These are phyloP conservation scores for Maniola jurtina DNA, from an alignment of 1,140 invertebrate species.

Conservation along the genomic window DNA sequence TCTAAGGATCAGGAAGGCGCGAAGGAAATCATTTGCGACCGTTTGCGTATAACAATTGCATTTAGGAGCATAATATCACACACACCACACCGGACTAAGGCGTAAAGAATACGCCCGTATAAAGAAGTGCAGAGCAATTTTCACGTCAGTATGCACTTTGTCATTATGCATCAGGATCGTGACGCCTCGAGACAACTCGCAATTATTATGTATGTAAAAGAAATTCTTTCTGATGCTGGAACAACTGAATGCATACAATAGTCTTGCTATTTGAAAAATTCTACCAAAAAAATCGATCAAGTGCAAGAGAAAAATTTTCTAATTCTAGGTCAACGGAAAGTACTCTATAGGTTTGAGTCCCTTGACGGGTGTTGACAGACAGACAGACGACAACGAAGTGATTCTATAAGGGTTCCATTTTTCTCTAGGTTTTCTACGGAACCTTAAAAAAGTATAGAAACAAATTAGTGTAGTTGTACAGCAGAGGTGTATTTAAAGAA, in stretches of 20 bases:
- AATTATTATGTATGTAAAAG: conserved; percentile 78
- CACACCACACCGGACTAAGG: conserved; percentile 5
- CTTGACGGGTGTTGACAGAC: no score
- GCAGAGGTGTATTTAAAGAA: no score
- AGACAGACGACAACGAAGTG: no score
- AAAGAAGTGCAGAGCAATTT: conserved; percentile 70
- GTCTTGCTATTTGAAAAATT: conserved; percentile 3
- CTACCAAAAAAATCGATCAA: neutral
- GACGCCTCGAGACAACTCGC: conserved; percentile 76
- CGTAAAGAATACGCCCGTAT: conserved; percentile 31
- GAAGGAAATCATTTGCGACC: conserved; percentile 4
- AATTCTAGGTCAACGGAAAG: no score
- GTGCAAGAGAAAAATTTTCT: no score
- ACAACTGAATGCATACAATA: conserved; percentile 49
- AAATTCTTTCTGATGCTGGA: conserved; percentile 66
- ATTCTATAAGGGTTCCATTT: no score
- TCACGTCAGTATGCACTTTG: conserved; percentile 76
- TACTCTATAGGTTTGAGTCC: no score
- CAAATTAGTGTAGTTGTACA: no score
- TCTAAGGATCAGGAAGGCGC: neutral
- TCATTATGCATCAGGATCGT: conserved; percentile 77
- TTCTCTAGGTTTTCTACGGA: no score
- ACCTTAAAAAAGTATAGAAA: no score
- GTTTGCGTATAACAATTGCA: conserved; percentile 21
- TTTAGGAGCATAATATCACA: conserved; percentile 21